Base-by-base conservation (phyloP, 1,140 invertebrate species). In the Drosophila kikkawai region DNA sequence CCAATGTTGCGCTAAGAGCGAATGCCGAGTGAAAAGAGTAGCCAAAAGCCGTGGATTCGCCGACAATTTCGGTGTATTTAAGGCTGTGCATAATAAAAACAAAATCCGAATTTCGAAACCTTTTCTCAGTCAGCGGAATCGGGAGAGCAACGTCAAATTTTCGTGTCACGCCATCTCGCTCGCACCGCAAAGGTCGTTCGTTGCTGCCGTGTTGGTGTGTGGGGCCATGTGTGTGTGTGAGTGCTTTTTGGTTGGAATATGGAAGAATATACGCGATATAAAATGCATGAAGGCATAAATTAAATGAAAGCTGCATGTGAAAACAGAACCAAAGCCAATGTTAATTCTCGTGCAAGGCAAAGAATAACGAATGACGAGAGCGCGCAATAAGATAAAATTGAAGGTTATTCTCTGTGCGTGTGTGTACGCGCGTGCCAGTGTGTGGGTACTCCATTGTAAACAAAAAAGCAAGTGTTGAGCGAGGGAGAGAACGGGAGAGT, bases 311-410 rank as follows among this genome's bases (percentile, higher is more conserved):
- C 63, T 66, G 63, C 63, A 63, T 19, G 36, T 64, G n/a, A 56
- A 64, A 29, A 53, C 4, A 13, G 48, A 79, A 57, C 22, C 64
- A 71, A 79, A 51, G 55, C 42, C 44, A 74, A 87, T 71, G 47
- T 69, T 76, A 73, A 73, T 86, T 73, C 53, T n/a, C 59, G 61
- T 17, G 41, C 56, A 65, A 41, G 59, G 57, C 65, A 61, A 82
- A 67, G 44, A 78, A 56, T 55, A 78, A 70, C 48, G 71, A 73
- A 48, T 56, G 42, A 59, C 75, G 50, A 66, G 57, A 78, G 67
- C 80, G 82, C 79, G 69, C 79, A 86, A 86, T 86, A 88, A 88
- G 85, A 81, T 88, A 88, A 88, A 88, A 90, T 90, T 90, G 85
- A 90, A 90, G 85, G 85, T 90, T 90, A 85, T 90, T 90, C 81